Base-by-base conservation (phyloP, 2,113 vertebrate species). In the Phalacrocorax aristotelis region DNA sequence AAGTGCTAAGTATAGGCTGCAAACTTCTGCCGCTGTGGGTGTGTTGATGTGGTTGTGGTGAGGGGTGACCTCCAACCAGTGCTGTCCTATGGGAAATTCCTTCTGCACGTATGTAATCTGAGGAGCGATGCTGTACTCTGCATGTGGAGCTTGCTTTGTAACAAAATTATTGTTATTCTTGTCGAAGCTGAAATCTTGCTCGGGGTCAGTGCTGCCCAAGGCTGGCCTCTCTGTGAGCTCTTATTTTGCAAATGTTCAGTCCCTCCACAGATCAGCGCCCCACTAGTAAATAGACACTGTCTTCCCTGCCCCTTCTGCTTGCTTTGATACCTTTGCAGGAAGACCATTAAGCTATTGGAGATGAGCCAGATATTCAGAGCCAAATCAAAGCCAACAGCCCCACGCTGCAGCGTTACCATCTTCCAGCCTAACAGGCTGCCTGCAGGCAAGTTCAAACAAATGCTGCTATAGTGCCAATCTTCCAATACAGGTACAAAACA, bases 361-460 rank as follows among this genome's bases (percentile, higher is more conserved):
- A 90, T 64, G 55, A 86, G 93, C 95, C 93, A 94, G 76, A 13
- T 19, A 40, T 78, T 97, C 93, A 86, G 85, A 94, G 92, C 84
- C 90, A 96, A 95, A 96, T 96, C 84, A 95, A 96, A 96, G 90
- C 82, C 74, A 90, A 85, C 44, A 91, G 83, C 42, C 68, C 74
- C 79, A 88, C 54, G 95, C 66, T 83, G 68, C 74, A 91, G 89
- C 89, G 42, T 66, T 57, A 38, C 85, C 16, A 1, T 87, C 92
- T 93, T 92, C 75, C 68, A 86, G 93, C 51, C 4, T 42, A 94
- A 90, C 70, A 94, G 76, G 66, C 92, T 89, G 95, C 86, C 95
- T 72, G 62, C 75, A 69, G 93, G 90, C 95, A 83, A 93, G 96
- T 81, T 96, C 92, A 96, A 95, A 97, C 90, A 96, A 95, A 93